These are phyloP conservation scores for Scartelaos histophorus DNA, from an alignment of 2,113 vertebrate genomes.

Conservation along the genomic window DNA sequence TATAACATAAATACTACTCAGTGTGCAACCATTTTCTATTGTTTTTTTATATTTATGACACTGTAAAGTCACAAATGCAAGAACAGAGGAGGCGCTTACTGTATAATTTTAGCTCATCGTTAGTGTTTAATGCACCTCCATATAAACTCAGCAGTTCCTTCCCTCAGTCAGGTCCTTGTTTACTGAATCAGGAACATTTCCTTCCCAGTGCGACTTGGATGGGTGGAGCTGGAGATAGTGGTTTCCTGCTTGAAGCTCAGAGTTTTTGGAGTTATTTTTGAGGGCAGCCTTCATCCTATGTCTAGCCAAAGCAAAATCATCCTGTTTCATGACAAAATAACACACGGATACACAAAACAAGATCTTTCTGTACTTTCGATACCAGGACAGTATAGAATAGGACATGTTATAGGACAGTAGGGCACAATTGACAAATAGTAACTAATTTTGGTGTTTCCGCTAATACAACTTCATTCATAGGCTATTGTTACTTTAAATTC, in stretches of 20 bases:
- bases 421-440: not conserved
- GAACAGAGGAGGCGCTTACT: constrained; percentile 10
- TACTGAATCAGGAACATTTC: constrained; percentile 44
- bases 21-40: not conserved
- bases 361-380: no score
- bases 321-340: not conserved
- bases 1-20: not conserved
- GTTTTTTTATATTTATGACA: not conserved
- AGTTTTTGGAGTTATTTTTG: constrained; percentile 36
- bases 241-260: constrained; percentile 51
- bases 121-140: constrained; percentile 41
- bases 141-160: constrained; percentile 45
- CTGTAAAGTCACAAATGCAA: not conserved
- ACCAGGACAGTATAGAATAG: no score
- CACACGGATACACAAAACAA: not conserved
- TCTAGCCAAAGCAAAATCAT: not conserved
- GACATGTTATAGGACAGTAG: no score
- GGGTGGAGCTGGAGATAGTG: constrained; percentile 53
- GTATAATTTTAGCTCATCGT: not conserved
- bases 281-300: constrained; percentile 15
- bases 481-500: no score
- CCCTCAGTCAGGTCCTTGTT: constrained; percentile 29
- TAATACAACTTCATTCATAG: no score
- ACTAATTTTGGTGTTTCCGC: not conserved
- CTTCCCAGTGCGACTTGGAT: constrained; percentile 31